A percentile compares a stretch with the other conserved stretches of the same genome.
phyloP scores from a whole-genome alignment of 2,888 invertebrate genomes.

The Xestia c-nigrum region DNA sequence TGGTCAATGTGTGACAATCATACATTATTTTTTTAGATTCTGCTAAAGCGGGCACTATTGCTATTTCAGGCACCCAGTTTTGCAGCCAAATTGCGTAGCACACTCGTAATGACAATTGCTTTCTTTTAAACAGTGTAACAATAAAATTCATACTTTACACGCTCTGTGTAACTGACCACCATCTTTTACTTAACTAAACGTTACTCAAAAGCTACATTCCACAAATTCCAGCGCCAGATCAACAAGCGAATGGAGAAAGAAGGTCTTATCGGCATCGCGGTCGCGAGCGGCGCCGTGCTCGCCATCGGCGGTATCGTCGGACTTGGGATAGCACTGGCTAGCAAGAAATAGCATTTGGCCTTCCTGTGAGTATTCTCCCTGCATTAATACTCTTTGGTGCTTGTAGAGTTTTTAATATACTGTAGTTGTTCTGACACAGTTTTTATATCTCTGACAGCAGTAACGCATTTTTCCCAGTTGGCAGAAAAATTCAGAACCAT shows the following conservation, averaged over 20 bases:
- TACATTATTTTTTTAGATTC: too few species aligned
- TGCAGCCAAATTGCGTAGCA: neutral
- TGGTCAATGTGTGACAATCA: too few species aligned
- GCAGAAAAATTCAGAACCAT: neutral
- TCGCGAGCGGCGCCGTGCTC: constrained; percentile 96
- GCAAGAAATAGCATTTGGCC: constrained; percentile 88
- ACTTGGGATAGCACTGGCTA: constrained; percentile 95
- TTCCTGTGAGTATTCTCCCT: constrained; percentile 79
- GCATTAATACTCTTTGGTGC: neutral
- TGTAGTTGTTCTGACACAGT: neutral
- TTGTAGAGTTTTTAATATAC: constrained; percentile 2
- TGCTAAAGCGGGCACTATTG: too few species aligned
- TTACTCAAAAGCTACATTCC: neutral
- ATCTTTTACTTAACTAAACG: neutral
- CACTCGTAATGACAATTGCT: neutral
- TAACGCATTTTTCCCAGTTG: neutral
- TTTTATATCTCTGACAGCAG: neutral
- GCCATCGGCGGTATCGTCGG: constrained; percentile 96
- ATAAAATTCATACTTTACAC: neutral
- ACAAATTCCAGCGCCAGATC: constrained; percentile 93
- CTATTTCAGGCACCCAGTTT: too few species aligned
- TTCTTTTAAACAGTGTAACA: neutral
- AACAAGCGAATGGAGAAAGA: constrained; percentile 98
- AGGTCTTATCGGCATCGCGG: constrained; percentile 96
- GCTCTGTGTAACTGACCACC: neutral